Evolutionary conservation across 1,140 invertebrate genomes (phyloP).

Genomic region (Heliconius nattereri): DNA sequence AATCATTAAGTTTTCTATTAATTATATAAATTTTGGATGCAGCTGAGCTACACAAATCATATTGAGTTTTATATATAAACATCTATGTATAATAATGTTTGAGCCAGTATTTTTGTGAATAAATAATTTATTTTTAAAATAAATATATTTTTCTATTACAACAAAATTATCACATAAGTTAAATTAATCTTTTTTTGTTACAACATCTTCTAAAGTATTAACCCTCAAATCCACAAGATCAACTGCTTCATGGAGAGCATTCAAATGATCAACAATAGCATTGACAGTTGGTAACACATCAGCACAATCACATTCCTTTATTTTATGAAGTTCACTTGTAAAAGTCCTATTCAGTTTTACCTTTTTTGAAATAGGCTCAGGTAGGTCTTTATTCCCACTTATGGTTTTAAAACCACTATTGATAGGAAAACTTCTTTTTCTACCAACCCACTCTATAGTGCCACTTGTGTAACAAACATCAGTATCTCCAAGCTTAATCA

Average conservation of each 20-base stretch:
- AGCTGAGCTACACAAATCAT: constrained; percentile 14
- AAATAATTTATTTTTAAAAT: constrained; percentile 39
- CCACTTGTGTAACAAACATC: constrained; percentile 77
- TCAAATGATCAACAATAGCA: constrained; percentile 77
- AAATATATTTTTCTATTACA: constrained; percentile 40
- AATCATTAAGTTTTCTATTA: background rate
- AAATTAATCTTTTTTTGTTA: constrained; percentile 47
- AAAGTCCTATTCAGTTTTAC: constrained; percentile 51
- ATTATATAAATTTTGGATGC: constrained; percentile 4
- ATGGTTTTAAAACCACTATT: constrained; percentile 75
- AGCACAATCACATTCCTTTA: constrained; percentile 71
- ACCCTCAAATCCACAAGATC: constrained; percentile 75
- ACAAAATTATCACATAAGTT: constrained; percentile 14
- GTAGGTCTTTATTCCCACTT: constrained; percentile 40
- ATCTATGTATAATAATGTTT: constrained; percentile 9
- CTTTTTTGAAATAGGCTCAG: constrained; percentile 56
- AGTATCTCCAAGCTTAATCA: constrained; percentile 70
- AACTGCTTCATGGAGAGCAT: constrained; percentile 76
- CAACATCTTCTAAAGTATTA: constrained; percentile 67
- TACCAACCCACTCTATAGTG: constrained; percentile 74
- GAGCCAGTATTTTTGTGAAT: constrained; percentile 47
- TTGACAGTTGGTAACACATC: constrained; percentile 76
- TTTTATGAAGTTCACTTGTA: constrained; percentile 38
- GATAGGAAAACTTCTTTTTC: constrained; percentile 70
- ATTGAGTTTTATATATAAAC: background rate